Evolutionary conservation across 2,797 vertebrate genomes (phyloP), one percentile per base, ranked within the genome.

Genomic region (Eulemur coronatus): DNA sequence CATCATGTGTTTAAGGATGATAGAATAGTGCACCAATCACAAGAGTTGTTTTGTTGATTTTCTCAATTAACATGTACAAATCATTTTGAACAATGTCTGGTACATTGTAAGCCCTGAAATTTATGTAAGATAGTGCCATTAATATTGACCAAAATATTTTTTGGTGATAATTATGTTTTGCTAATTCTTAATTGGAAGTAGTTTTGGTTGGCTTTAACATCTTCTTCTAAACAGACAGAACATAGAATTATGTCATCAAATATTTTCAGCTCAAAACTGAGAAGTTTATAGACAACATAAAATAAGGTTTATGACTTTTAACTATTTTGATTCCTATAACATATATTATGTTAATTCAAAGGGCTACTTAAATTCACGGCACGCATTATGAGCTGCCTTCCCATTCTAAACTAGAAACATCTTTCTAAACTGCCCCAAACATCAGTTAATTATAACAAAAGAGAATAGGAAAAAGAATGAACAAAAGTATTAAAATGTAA

Each of bases 121-220:
- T 43, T 88, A 55, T 7, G 2, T 63, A 69, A n/a, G 7, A 41
- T 57, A 46, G 73, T 7, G 24, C 9, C 20, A 12, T 38, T 79
- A 12, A n/a, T 52, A 30, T 67, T 79, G 15, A 59, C 0, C 82
- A 94, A 96, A 95, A 7, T 57, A 0, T 50, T 55, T 82, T 96
- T 15, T 79, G 5, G 22, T 76, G 20, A 35, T 84, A 95, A 95
- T 97, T 94, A 97, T n/a, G 76, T 87, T 48, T 89, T 80, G 30
- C 2, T 35, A 35, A 92, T 84, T 22, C 0, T 1, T 93, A 20
- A 93, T 93, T 93, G 82, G 55, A 9, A 4, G n/a, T 85, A 7
- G 89, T 89, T 84, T 55, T 2, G 73, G 7, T 89, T 96, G 14
- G 3, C 52, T 28, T 65, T 78, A 87, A 67, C 4, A 89, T 35